phyloP scores from a whole-genome alignment of 2,888 invertebrate species.

The Andrena bucephala region DNA sequence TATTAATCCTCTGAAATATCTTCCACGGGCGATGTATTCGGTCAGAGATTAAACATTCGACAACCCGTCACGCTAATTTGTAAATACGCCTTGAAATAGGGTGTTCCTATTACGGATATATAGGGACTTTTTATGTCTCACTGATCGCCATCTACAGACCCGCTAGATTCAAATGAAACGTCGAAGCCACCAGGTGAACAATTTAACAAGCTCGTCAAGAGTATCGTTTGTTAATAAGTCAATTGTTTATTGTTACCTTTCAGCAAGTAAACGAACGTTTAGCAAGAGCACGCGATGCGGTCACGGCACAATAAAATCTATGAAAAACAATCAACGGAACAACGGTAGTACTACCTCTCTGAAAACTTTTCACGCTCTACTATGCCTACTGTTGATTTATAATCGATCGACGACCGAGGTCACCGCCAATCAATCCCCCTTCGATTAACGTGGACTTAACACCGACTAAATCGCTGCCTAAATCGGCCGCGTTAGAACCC shows the following conservation, averaged over 20 bases:
- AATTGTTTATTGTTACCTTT: constrained; percentile 41
- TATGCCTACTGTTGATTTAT: constrained; percentile 78
- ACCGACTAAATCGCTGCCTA: constrained; percentile 41
- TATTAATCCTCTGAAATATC: constrained; percentile 38
- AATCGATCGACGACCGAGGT: constrained; percentile 65
- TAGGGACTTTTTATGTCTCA: not conserved
- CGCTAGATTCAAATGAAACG: not conserved
- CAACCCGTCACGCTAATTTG: not conserved
- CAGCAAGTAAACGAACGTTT: constrained; percentile 45
- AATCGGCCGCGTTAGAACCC: constrained; percentile 42
- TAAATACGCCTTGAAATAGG: not conserved
- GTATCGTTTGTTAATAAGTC: constrained; percentile 32
- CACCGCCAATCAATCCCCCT: constrained; percentile 29
- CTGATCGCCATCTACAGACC: not conserved
- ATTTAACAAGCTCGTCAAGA: constrained; percentile 10
- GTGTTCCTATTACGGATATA: too few species aligned
- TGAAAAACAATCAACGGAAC: constrained; percentile 84
- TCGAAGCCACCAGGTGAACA: constrained; percentile 14
- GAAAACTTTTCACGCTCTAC: constrained; percentile 77
- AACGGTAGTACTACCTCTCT: constrained; percentile 81
- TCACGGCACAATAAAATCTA: constrained; percentile 83
- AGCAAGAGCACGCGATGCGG: constrained; percentile 74
- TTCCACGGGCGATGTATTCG: constrained; percentile 20
- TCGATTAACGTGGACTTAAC: constrained; percentile 49
- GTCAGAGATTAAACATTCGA: not conserved